phyloP scores from a whole-genome alignment of 2,888 invertebrate species.

The Podotricha telesiphe region DNA sequence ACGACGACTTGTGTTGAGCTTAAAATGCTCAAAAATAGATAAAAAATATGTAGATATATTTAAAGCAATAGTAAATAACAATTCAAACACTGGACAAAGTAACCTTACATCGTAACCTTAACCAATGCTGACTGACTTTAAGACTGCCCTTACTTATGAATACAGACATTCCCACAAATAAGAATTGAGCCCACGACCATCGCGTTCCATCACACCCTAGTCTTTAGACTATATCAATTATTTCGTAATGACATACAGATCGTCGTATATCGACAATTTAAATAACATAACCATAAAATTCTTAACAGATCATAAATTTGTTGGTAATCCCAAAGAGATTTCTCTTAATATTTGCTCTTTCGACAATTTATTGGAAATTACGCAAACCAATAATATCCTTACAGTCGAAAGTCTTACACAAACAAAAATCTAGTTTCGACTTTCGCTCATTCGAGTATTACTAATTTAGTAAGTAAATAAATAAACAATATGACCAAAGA shows the following conservation, averaged over 20 bases:
- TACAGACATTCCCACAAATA: no score
- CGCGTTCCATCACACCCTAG: background rate
- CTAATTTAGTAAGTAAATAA: background rate
- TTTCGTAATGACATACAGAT: no score
- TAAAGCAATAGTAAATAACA: no score
- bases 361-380: slow-evolving; percentile 27
- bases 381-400: slow-evolving; percentile 22
- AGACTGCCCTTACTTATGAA: no score
- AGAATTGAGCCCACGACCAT: background rate
- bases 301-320: slow-evolving; percentile 23
- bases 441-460: slow-evolving; percentile 3
- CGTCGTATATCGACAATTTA: background rate
- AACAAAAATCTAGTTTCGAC: slow-evolving; percentile 19
- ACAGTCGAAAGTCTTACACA: slow-evolving; percentile 38
- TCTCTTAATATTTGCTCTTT: slow-evolving; percentile 33
- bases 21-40: no score
- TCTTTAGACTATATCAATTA: no score
- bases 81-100: no score
- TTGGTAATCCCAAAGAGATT: slow-evolving; percentile 23
- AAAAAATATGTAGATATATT: no score
- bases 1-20: no score
- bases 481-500: no score
- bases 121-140: no score
- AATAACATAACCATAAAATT: background rate
- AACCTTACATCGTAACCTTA: no score